These are phyloP conservation scores for Physella acuta DNA, from an alignment of 1,140 invertebrate genomes.

Conservation along the genomic window DNA sequence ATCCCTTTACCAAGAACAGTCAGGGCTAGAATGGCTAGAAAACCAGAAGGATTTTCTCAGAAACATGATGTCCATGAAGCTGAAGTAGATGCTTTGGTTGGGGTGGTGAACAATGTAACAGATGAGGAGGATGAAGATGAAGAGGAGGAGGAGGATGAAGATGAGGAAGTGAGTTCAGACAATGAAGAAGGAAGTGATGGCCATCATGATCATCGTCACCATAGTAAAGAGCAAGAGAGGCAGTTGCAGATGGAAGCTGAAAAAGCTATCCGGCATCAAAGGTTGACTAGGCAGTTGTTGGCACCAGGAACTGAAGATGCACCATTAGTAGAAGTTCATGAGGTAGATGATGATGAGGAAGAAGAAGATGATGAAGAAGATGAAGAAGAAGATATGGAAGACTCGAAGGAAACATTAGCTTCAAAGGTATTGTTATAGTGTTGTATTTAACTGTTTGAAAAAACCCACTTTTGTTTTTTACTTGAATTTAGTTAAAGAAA, in stretches of 20 bases:
- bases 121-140: constrained; percentile 39
- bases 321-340: constrained; percentile 19
- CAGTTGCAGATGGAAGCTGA: constrained; percentile 17
- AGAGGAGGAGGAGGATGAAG: constrained; percentile 30
- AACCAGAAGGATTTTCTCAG: constrained; percentile 28
- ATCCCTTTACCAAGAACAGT: constrained; percentile 18
- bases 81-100: constrained; percentile 28
- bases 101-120: constrained; percentile 17
- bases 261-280: constrained; percentile 19
- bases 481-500: too few relatives aligned
- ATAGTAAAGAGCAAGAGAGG: constrained; percentile 14
- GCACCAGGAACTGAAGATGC: constrained; percentile 12
- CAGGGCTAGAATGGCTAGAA: constrained; percentile 27
- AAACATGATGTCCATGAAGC: constrained; percentile 33
- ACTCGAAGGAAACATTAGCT: constrained; percentile 11
- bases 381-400: constrained; percentile 21
- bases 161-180: constrained; percentile 34
- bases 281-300: constrained; percentile 28
- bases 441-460: too few relatives aligned
- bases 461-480: too few relatives aligned
- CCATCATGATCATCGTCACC: constrained; percentile 23
- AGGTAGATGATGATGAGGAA: constrained; percentile 18
- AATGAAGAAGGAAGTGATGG: constrained; percentile 25
- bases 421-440: constrained; percentile 12
- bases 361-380: constrained; percentile 25